Evolutionary conservation across 2,113 vertebrate species (phyloP).

Genomic region (Stomatorhinus ivindoensis): DNA sequence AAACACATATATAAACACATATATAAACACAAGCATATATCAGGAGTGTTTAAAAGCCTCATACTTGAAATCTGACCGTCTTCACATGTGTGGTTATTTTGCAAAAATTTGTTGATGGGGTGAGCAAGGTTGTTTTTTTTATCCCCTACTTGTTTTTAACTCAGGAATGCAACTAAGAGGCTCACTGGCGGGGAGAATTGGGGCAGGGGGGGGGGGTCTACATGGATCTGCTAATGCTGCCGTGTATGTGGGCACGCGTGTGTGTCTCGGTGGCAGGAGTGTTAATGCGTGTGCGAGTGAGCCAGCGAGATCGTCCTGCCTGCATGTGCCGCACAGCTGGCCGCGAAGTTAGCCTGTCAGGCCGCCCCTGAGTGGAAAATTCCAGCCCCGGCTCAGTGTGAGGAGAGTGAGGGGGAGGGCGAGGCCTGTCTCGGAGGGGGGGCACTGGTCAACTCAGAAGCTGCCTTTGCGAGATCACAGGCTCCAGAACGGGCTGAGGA

Average conservation of each 20-base stretch:
- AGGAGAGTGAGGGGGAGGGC: slow-evolving; percentile 15
- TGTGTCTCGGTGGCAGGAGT: not conserved
- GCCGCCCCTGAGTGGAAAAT: slow-evolving; percentile 58
- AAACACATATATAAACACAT: not conserved
- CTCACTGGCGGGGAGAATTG: not conserved
- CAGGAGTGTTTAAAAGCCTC: not conserved
- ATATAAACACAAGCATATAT: not conserved
- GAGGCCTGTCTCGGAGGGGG: slow-evolving; percentile 30
- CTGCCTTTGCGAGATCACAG: slow-evolving; percentile 63
- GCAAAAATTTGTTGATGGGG: not conserved
- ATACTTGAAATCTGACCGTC: not conserved
- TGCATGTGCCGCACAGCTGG: slow-evolving; percentile 48
- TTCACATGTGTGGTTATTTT: slow-evolving; percentile 1
- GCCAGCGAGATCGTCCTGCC: not conserved
- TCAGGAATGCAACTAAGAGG: not conserved
- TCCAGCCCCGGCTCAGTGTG: slow-evolving; percentile 44
- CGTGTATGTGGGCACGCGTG: not conserved
- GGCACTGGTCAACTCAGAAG: slow-evolving; percentile 58
- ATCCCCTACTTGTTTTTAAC: slow-evolving; percentile 4
- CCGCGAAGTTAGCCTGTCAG: slow-evolving; percentile 39
- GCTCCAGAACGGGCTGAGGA: slow-evolving; percentile 53
- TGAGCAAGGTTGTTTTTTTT: not conserved
- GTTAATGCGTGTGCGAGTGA: not conserved
- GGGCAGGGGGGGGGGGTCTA: not conserved
- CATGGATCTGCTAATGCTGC: not conserved